phyloP scores from a whole-genome alignment of 2,888 invertebrate species.

The Aproaerema taeniolella region DNA sequence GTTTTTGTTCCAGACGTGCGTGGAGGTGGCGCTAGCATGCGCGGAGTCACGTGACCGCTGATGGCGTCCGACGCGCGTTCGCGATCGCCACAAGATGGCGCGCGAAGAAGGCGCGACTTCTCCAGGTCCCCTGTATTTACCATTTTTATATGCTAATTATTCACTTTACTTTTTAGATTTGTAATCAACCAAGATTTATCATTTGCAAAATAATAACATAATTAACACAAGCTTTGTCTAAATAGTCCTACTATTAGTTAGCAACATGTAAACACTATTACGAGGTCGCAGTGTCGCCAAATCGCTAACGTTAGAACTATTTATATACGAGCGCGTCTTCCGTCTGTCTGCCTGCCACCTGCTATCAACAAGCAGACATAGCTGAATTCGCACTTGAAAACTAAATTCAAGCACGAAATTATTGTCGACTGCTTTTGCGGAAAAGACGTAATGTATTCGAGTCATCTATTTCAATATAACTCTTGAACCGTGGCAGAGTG shows the following conservation, averaged over 20 bases:
- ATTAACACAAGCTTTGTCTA: no score
- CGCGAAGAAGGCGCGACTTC: constrained; percentile 61
- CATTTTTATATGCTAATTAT: constrained; percentile 6
- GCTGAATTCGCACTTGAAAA: constrained; percentile 25
- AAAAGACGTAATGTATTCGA: constrained; percentile 27
- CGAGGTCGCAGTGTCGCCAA: constrained; percentile 43
- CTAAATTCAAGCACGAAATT: background rate
- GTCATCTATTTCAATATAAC: constrained; percentile 57
- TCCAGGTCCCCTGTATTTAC: constrained; percentile 54
- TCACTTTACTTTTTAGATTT: no score
- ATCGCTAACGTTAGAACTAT: constrained; percentile 63
- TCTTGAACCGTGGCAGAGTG: constrained; percentile 50
- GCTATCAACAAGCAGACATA: constrained; percentile 36
- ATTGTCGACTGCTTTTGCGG: no score
- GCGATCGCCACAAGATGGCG: constrained; percentile 66
- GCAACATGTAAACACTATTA: background rate
- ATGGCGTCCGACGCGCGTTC: constrained; percentile 67
- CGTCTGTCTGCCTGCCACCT: constrained; percentile 69
- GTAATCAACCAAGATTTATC: no score
- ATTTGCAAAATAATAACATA: no score
- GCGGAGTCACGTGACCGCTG: constrained; percentile 52
- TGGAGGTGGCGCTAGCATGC: constrained; percentile 49
- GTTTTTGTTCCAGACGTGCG: constrained; percentile 37
- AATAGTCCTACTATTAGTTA: no score
- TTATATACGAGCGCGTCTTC: constrained; percentile 63